phyloP scores from a whole-genome alignment of 2,888 invertebrate species.

The Brenthis ino region DNA sequence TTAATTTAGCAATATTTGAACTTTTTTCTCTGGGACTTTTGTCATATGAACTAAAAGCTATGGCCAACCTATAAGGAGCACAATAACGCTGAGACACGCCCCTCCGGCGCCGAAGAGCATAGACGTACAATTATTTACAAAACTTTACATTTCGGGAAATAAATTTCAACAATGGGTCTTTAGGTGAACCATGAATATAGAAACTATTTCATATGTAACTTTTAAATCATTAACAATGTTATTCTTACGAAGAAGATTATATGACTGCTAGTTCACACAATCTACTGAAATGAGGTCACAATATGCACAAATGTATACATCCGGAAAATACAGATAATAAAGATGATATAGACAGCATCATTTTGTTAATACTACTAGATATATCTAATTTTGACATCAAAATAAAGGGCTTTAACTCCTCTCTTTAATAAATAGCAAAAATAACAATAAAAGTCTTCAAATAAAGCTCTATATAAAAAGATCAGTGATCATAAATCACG shows the following conservation, averaged over 20 bases:
- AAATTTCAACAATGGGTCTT: constrained; percentile 10
- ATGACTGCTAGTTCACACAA: no score
- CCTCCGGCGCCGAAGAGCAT: constrained; percentile 26
- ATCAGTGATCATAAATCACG: constrained; percentile 9
- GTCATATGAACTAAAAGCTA: background rate
- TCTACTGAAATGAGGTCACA: no score
- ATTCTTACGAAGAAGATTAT: no score
- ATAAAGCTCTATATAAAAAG: background rate
- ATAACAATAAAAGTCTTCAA: background rate
- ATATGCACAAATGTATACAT: no score
- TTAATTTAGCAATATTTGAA: no score
- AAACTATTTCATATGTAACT: background rate
- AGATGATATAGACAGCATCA: no score
- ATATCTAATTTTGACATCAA: no score
- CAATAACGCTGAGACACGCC: constrained; percentile 30
- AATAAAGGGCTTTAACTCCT: no score
- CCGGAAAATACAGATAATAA: no score
- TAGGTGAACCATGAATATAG: constrained; percentile 1
- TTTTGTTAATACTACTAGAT: no score
- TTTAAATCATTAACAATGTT: background rate
- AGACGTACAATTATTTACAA: constrained; percentile 29
- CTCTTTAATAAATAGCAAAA: no score
- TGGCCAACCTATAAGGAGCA: constrained; percentile 6
- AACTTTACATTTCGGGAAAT: constrained; percentile 10
- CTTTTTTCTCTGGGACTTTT: no score